phyloP scores from a whole-genome alignment of 2,797 vertebrate genomes.

The Alcedo quadribrachys region DNA sequence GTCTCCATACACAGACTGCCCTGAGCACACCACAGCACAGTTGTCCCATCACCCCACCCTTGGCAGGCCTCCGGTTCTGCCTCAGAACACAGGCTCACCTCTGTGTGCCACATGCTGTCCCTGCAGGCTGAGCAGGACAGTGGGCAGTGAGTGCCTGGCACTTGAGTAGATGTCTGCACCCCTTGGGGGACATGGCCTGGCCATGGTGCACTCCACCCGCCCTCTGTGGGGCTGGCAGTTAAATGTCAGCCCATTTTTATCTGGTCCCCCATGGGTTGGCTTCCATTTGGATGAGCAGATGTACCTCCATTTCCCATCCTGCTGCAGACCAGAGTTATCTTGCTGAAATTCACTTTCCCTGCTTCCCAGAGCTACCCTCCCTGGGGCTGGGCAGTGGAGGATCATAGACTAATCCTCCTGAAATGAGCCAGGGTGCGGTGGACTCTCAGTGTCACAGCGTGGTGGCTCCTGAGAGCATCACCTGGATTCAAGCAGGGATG shows the following conservation, averaged over 20 bases:
- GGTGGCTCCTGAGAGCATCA: not conserved
- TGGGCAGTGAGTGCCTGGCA: rapidly evolving
- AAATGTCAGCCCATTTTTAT: conserved; percentile 64
- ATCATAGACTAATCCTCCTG: conserved; percentile 16
- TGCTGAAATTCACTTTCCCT: conserved; percentile 51
- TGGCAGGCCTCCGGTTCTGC: rapidly evolving
- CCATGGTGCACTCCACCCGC: rapidly evolving
- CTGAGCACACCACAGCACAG: too few relatives aligned
- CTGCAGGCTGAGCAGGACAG: not conserved
- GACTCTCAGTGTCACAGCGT: not conserved
- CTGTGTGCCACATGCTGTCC: rapidly evolving
- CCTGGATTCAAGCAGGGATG: not conserved
- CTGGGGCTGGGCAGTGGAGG: not conserved
- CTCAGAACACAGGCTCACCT: not conserved
- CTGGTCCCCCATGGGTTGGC: not conserved
- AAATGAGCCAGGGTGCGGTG: not conserved
- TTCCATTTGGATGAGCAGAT: conserved; percentile 28
- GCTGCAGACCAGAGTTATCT: conserved; percentile 40
- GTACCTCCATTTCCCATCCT: conserved; percentile 41
- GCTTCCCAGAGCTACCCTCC: not conserved
- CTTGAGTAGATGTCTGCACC: rapidly evolving
- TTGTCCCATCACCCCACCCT: not conserved
- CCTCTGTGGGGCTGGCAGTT: not conserved
- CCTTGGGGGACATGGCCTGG: not conserved
- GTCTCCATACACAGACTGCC: too few relatives aligned